Base-by-base conservation (phyloP, 2,113 vertebrate species). In the Bufo bufo region DNA sequence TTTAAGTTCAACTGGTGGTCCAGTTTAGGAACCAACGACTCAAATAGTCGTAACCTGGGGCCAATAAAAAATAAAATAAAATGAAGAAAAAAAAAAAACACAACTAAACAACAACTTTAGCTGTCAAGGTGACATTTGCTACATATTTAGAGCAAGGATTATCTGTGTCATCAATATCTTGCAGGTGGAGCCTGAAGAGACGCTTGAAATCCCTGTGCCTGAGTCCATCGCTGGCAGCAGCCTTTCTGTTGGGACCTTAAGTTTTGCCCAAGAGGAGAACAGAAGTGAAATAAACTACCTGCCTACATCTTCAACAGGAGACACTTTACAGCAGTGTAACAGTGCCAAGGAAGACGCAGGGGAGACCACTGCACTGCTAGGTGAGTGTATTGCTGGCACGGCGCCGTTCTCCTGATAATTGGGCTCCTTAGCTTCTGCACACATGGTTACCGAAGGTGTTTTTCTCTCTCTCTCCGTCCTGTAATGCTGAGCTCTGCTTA, bases 281-380 rank as follows among this genome's bases (percentile, higher is more conserved):
- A 91, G 92, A 65, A 94, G 93, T 5, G 92, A 92, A 52, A 52
- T 90, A 0, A 93, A 90, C 77, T 93, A 84, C 16, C 87, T 92
- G 9, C 93, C 92, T 0, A 91, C 90, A 3, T 91, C 94, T 0
- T 92, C 94, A 81, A 87, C 93, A 0, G 89, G 89, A 12, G 93
- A 93, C 3, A 90, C 92, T 6, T 85, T 84, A 8, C 43, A 91
- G 1, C 94, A 90, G 3, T 90, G 92, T 19, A 91, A 89, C 72
- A 89, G 90, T 56, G 91, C 93, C 61, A 95, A 95, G 88, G 94
- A 95, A 72, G 94, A 96, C 0, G 90, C 90, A 0, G 92, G 93
- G 56, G 94, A 95, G 91, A 93, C 90, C 69, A 93, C 92, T 79
- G 94, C 94, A 1, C 89, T 96, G 77, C 92, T 96, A 87, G 95